phyloP scores from a whole-genome alignment of 2,797 vertebrate species.

The Gymnoscopelus microlampas region DNA sequence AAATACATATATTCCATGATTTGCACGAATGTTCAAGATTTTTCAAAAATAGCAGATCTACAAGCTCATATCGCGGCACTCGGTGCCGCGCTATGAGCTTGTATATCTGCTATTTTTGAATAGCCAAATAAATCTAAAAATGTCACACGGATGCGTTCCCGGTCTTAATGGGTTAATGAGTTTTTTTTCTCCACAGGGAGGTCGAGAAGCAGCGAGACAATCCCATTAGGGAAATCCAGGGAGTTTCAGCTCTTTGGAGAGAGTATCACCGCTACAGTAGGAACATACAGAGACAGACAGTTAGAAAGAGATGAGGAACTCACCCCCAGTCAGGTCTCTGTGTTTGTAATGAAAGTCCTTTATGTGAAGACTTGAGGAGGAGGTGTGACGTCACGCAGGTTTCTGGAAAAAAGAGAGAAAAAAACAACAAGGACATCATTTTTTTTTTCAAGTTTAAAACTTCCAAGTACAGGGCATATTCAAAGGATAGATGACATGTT shows the following conservation, averaged over 20 bases:
- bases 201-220: slow-evolving; percentile 1
- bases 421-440: too few relatives aligned
- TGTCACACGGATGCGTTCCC: too few relatives aligned
- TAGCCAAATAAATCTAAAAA: too few relatives aligned
- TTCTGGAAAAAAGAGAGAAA: neutral
- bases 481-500: too few relatives aligned
- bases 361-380: neutral
- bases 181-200: slow-evolving; percentile 14
- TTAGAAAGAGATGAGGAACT: slow-evolving; percentile 11
- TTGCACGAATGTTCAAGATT: too few relatives aligned
- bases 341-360: neutral
- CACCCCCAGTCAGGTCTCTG: neutral
- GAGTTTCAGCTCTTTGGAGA: neutral
- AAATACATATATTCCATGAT: too few relatives aligned
- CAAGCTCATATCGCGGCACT: too few relatives aligned
- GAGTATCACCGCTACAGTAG: neutral
- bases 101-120: too few relatives aligned
- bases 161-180: neutral
- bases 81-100: too few relatives aligned
- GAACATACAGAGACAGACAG: neutral
- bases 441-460: too few relatives aligned
- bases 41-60: too few relatives aligned
- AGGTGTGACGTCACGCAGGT: neutral
- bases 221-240: slow-evolving; percentile 5
- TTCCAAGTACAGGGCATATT: too few relatives aligned